A percentile compares a stretch with the other conserved stretches of the same genome.
Conservation (phyloP, 2,113 vertebrate species). For the Laticauda laticaudata region DNA sequence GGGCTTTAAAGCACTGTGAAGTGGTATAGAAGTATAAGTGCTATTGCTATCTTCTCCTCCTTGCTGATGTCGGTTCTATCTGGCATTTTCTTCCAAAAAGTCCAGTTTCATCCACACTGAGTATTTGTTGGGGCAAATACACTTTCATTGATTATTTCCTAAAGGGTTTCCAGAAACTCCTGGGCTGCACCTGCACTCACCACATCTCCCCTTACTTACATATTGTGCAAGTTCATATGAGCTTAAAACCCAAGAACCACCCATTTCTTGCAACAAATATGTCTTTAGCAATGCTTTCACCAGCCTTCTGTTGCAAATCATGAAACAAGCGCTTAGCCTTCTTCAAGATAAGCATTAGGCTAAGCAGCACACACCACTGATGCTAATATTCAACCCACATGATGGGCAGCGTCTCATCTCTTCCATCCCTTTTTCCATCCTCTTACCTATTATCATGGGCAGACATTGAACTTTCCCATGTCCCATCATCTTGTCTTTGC, state of each 20-base stretch:
- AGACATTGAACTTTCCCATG: not conserved
- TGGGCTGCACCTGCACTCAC: not conserved
- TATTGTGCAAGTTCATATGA: not conserved
- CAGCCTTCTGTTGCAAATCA: not conserved
- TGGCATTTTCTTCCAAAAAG: not conserved
- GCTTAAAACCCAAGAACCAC: not conserved
- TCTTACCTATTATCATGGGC: not conserved
- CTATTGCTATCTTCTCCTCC: not conserved
- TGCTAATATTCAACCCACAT: not conserved
- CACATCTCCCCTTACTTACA: not conserved
- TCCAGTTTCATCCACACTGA: not conserved
- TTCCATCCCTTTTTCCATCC: not conserved
- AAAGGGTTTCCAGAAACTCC: not conserved
- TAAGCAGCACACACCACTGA: not conserved
- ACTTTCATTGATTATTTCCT: not conserved
- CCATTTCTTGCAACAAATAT: not conserved
- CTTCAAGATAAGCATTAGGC: not conserved
- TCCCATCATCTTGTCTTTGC: not conserved
- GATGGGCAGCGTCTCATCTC: not conserved
- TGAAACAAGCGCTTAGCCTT: not conserved
- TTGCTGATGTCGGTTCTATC: not conserved
- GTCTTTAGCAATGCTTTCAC: not conserved
- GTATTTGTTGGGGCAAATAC: not conserved
- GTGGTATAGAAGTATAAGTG: too few relatives aligned
- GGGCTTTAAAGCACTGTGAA: too few relatives aligned